Percentiles rank a stretch among this genome's conserved stretches.
phyloP scores from a whole-genome alignment of 2,113 vertebrate genomes.

The Indicator indicator region DNA sequence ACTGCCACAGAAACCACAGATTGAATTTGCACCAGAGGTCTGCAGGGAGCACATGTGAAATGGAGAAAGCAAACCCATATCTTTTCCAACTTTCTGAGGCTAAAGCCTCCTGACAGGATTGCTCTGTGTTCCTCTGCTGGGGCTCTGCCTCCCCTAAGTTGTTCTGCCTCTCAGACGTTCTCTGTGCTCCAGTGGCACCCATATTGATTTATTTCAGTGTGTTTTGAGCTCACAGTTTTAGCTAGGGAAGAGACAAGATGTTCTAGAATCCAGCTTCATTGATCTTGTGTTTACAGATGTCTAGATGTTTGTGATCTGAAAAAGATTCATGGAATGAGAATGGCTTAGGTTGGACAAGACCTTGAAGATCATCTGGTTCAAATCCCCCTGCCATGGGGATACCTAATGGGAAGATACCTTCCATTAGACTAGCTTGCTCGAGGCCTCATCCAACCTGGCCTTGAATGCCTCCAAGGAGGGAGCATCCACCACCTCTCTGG shows the following conservation, averaged over 20 bases:
- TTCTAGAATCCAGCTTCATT: background rate
- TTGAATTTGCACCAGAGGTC: background rate
- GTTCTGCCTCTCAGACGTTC: background rate
- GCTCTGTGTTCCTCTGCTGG: background rate
- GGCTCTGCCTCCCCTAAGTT: background rate
- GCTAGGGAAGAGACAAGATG: background rate
- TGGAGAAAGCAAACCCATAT: background rate
- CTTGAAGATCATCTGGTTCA: too few relatives aligned
- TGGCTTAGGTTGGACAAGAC: too few relatives aligned
- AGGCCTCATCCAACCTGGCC: too few relatives aligned
- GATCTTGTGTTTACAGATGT: background rate
- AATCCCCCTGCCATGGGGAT: too few relatives aligned
- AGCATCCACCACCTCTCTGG: too few relatives aligned
- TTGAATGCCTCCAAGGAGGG: too few relatives aligned
- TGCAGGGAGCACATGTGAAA: background rate
- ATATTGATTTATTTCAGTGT: background rate
- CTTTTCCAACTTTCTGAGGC: background rate
- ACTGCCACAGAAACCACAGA: background rate
- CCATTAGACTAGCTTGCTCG: too few relatives aligned
- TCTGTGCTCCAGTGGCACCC: background rate
- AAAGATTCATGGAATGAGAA: background rate
- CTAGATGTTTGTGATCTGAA: background rate
- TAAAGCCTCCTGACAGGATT: background rate
- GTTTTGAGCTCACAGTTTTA: background rate
- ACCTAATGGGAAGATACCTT: too few relatives aligned